Conservation (phyloP, 2,888 invertebrate genomes). For the Platycheirus albimanus region DNA sequence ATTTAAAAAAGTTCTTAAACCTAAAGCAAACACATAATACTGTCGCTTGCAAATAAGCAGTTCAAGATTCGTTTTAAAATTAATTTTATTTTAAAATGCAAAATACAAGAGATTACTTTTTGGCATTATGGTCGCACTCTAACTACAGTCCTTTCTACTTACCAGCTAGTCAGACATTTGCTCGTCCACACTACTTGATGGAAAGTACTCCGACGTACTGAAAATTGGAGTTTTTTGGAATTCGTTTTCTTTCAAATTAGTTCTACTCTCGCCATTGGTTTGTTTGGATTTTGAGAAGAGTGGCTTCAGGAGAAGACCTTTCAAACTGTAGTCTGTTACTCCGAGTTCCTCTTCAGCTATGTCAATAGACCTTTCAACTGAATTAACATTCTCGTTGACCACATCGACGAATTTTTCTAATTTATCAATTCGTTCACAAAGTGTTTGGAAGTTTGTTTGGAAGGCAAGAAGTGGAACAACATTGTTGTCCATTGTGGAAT, state of each 20-base stretch:
- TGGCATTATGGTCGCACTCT: slow-evolving; percentile 20
- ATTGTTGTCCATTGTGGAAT: slow-evolving; percentile 81
- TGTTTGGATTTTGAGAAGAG: slow-evolving; percentile 81
- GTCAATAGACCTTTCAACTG: slow-evolving; percentile 85
- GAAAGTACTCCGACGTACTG: slow-evolving; percentile 80
- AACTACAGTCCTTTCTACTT: slow-evolving; percentile 16
- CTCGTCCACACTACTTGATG: not conserved
- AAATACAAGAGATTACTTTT: slow-evolving; percentile 28
- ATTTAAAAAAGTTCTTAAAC: too few relatives aligned
- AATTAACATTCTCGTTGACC: slow-evolving; percentile 84
- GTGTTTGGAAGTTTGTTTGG: slow-evolving; percentile 83
- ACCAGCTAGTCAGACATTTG: not conserved
- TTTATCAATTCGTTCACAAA: slow-evolving; percentile 85
- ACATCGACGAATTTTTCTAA: slow-evolving; percentile 84
- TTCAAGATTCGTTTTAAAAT: not conserved
- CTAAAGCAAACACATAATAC: too few relatives aligned
- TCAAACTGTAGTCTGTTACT: slow-evolving; percentile 85
- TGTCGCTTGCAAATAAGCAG: too few relatives aligned
- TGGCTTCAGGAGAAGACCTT: slow-evolving; percentile 85
- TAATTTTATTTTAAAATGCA: slow-evolving; percentile 28
- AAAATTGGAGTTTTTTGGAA: slow-evolving; percentile 81
- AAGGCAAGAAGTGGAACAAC: slow-evolving; percentile 84
- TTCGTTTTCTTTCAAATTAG: slow-evolving; percentile 78
- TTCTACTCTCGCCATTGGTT: slow-evolving; percentile 67
- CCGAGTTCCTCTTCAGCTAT: slow-evolving; percentile 86